A percentile compares a stretch with the other conserved stretches of the same genome.
phyloP scores from a whole-genome alignment of 2,113 vertebrate genomes.

The Cheilinus undulatus region DNA sequence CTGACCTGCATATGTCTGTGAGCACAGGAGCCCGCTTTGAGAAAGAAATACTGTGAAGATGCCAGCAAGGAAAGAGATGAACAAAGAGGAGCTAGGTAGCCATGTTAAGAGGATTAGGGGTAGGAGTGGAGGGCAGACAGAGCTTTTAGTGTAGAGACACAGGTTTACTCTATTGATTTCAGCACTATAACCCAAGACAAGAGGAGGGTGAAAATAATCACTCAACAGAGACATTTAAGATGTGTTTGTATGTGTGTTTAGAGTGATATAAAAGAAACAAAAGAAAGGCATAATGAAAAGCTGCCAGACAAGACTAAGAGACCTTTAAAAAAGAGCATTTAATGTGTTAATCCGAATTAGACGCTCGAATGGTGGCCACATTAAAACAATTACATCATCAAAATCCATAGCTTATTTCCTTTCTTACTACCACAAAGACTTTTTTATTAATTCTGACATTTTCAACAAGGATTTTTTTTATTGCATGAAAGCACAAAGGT shows the following conservation, averaged over 20 bases:
- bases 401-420: neutral
- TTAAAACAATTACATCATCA: neutral
- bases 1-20: conserved; percentile 18
- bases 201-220: neutral
- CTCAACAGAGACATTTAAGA: neutral
- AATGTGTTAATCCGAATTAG: neutral
- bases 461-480: neutral
- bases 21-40: neutral
- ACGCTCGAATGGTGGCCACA: neutral
- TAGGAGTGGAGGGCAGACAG: neutral
- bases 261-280: too few species aligned
- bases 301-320: neutral
- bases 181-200: neutral
- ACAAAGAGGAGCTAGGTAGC: neutral
- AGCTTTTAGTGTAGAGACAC: neutral
- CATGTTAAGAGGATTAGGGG: conserved; percentile 2
- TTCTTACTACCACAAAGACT: neutral
- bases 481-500: neutral
- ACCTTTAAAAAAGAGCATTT: too few species aligned
- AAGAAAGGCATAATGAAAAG: neutral
- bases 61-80: neutral
- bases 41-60: neutral
- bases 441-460: neutral
- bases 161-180: neutral
- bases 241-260: neutral